Conservation (phyloP, 2,888 invertebrate genomes). For the Prosapia bicincta region DNA sequence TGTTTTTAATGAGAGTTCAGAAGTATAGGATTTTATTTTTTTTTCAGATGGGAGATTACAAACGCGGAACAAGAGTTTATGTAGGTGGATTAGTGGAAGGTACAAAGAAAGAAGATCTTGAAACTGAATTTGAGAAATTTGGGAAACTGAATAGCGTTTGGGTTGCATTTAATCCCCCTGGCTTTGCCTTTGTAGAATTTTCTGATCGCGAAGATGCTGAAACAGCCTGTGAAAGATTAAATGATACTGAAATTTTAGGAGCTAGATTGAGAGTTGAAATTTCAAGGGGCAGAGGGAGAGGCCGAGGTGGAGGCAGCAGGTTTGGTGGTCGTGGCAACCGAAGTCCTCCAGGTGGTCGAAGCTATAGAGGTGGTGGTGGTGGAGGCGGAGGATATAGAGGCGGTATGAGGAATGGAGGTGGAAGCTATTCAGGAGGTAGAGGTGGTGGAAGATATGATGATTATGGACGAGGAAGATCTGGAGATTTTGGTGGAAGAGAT, state of each 20-base stretch:
- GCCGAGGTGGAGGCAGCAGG: constrained; percentile 60
- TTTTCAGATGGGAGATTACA: not conserved
- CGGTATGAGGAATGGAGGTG: constrained; percentile 44
- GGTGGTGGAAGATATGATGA: constrained; percentile 34
- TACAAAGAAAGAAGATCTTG: constrained; percentile 89
- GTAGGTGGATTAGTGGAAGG: constrained; percentile 86
- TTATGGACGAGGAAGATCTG: constrained; percentile 19
- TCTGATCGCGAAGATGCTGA: constrained; percentile 85
- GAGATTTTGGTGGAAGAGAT: constrained; percentile 20
- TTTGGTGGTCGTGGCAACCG: constrained; percentile 56
- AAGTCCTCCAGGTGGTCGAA: constrained; percentile 49
- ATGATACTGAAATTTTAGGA: constrained; percentile 83
- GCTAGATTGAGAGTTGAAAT: constrained; percentile 85
- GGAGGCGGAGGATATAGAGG: constrained; percentile 48
- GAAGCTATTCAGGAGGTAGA: constrained; percentile 42
- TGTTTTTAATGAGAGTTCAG: too few relatives aligned
- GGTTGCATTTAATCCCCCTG: constrained; percentile 92
- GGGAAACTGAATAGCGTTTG: constrained; percentile 90
- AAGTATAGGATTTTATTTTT: not conserved
- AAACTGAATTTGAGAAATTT: constrained; percentile 86
- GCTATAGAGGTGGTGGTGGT: constrained; percentile 51
- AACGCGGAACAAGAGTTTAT: constrained; percentile 71
- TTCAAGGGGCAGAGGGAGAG: constrained; percentile 74
- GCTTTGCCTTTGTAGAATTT: constrained; percentile 93
- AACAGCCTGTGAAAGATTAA: constrained; percentile 83